Base-by-base conservation (phyloP, 1,140 invertebrate genomes). In the Rhagoletis pomonella region DNA sequence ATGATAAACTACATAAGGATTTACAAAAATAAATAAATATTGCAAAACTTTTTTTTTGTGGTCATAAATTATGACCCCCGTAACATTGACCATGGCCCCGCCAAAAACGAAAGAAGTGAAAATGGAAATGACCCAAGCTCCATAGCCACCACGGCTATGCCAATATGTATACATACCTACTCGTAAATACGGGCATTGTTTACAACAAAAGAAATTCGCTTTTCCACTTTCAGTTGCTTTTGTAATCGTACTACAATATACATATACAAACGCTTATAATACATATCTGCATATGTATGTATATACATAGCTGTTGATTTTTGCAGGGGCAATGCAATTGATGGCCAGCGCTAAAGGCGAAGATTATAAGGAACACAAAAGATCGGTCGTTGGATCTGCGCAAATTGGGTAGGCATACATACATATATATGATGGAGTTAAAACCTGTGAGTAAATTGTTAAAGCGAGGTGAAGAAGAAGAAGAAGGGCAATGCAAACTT, bases 291-390 rank as follows among this genome's bases (percentile, higher is more conserved):
- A 29, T 29, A 29, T 29, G 29, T 29, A 14, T 9, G 60, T 14
- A 62, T 14, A 9, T 62, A 62, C 12, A 14, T 50, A 9, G 2
- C 29, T 81, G 47, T 12, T 55, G 50, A 42, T 55, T 81, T 55
- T 81, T 81, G 44, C 10, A 50, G 3, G 4, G 47, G 6, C 69
- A 3, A 69, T 47, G 42, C 67, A 73, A 73, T 47, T 73, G 67
- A 73, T 73, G 44, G 14, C n/a, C 67, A 73, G 39, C 67, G 67
- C 67, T 73, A 17, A 73, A 44, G 67, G 67, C 67, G 67, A 73
- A 73, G 67, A 73, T 73, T 47, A 73, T 14, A 12, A 55, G 4
- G 14, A 73, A 73, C 4, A n/a, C 67, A 73, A 17, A 47, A 47
- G 67, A 73, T 42, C 42, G 67, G 39, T 42, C 73, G 73, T n/a